phyloP scores from a whole-genome alignment of 2,113 vertebrate genomes.

The Centropus bengalensis region DNA sequence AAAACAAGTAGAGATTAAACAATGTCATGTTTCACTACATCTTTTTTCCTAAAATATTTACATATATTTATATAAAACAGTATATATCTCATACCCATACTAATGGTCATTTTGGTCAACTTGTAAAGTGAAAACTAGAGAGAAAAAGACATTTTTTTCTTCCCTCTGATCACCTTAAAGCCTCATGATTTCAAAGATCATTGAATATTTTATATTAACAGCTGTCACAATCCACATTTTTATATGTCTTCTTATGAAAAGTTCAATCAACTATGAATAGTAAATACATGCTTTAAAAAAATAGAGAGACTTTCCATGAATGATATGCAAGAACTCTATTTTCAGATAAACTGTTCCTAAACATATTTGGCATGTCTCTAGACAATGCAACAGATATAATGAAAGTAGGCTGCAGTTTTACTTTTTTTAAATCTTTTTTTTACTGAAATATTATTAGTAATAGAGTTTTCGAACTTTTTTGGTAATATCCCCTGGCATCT shows the following conservation, averaged over 20 bases:
- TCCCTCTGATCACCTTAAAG: background rate
- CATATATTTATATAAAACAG: background rate
- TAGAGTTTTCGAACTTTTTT: background rate
- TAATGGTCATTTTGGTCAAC: background rate
- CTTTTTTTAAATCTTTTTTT: background rate
- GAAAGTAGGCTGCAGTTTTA: background rate
- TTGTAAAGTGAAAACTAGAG: background rate
- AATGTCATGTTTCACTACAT: background rate
- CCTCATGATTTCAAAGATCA: background rate
- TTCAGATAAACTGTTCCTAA: background rate
- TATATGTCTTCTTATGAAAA: background rate
- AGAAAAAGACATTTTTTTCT: background rate
- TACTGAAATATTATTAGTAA: background rate
- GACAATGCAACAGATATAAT: background rate
- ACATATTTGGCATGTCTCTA: background rate
- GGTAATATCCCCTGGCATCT: background rate
- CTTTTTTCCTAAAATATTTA: background rate
- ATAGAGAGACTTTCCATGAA: background rate
- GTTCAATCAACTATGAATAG: background rate
- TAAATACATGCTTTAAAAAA: background rate
- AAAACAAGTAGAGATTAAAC: background rate
- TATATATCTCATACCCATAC: background rate
- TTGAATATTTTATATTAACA: background rate
- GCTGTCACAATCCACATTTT: background rate
- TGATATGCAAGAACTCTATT: background rate